A percentile compares a stretch with the other conserved stretches of the same genome.
Conservation (phyloP, 2,113 vertebrate species). For the Zosterops lateralis region DNA sequence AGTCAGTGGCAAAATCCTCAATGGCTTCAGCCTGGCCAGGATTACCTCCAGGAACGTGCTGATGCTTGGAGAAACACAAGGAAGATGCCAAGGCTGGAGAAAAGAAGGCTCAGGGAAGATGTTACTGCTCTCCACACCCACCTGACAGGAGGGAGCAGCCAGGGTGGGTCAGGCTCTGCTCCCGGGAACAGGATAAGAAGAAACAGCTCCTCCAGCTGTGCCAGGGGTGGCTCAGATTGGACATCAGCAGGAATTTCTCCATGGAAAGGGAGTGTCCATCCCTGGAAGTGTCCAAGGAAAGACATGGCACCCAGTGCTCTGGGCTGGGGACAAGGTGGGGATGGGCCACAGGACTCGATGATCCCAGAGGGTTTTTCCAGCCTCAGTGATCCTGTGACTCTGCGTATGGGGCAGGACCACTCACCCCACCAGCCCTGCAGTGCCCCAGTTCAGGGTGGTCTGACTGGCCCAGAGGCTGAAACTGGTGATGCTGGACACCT, state of each 20-base stretch:
- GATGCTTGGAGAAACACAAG: neutral
- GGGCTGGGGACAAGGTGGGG: neutral
- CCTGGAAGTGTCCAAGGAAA: neutral
- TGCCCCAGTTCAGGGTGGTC: accelerated
- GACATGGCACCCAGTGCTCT: neutral
- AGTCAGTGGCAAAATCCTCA: neutral
- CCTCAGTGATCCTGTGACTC: neutral
- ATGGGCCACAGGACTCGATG: accelerated
- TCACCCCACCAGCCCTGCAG: neutral
- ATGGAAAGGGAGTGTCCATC: neutral
- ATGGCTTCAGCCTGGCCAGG: neutral
- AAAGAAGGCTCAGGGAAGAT: neutral
- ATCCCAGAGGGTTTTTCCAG: neutral
- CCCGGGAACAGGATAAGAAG: neutral
- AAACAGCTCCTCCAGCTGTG: neutral
- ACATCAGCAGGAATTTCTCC: neutral
- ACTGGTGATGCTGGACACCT: accelerated
- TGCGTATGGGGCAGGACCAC: neutral
- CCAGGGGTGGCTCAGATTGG: neutral
- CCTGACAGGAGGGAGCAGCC: neutral
- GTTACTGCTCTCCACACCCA: accelerated
- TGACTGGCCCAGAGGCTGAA: neutral
- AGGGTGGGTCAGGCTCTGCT: neutral
- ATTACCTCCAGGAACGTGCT: neutral
- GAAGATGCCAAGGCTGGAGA: neutral